Base-by-base conservation (phyloP, 2,797 vertebrate genomes). In the Zenarchopterus dispar region DNA sequence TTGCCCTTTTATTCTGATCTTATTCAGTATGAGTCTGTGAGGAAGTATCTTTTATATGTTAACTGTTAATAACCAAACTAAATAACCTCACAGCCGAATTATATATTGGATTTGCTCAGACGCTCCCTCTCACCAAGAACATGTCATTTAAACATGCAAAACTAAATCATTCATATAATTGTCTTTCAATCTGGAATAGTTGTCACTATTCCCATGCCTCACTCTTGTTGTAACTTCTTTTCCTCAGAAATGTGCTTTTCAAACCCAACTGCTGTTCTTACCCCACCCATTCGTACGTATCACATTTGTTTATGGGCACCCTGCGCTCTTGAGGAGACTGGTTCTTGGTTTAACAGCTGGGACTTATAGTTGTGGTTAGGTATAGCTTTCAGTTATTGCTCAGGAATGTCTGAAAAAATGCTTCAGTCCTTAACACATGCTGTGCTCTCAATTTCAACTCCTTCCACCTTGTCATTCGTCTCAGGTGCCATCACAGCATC, bases 401-500 rank as follows among this genome's bases (percentile, higher is more conserved):
- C 28, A 50, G 48, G 50, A 39, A 21, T 36, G 51, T 66, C 8
- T 54, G 56, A 60, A 67, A n/a, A 21, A 62, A 63, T 26, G 62
- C 19, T 55, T 61, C 41, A 31, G 60, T 62, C 23, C 61, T 15
- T 41, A 48, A 31, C 60, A 50, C 54, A 72, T 56, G 52, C 63
- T 65, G 61, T n/a, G 49, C 72, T 77, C 62, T 45, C 63, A 65
- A 53, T 72, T 79, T 75, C 64, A 26, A 53, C 51, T 80, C 55
- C 54, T 45, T 63, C 23, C 55, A 75, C 70, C 70, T 87, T 78
- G 80, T 84, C 83, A 82, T 82, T 89, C 65, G 4, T 70, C 82
- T 87, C 80, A 72, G 73, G 74, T 84, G 69, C 69, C 78, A 75
- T 78, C 79, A 73, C 48, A 47, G 26, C 75, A 90, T 92, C 33